These are phyloP conservation scores for Amblyteles armatorius DNA, from an alignment of 2,888 invertebrate species.

Conservation along the genomic window DNA sequence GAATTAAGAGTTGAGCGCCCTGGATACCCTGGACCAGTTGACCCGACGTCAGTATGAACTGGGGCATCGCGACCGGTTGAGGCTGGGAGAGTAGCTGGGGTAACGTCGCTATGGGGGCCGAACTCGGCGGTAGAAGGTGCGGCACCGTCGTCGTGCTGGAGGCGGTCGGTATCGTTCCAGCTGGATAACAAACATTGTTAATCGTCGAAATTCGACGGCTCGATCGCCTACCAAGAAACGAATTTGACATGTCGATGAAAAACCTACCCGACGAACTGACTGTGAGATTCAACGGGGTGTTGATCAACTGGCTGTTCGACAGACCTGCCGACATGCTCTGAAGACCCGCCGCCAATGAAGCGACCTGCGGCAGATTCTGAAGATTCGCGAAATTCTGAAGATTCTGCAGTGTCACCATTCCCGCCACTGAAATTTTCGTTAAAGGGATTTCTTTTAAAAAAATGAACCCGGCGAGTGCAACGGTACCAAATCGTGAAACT, in stretches of 20 bases:
- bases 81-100: conserved; percentile 87
- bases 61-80: conserved; percentile 92
- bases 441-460: neutral
- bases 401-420: conserved; percentile 91
- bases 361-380: conserved; percentile 88
- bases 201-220: neutral
- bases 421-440: conserved; percentile 87
- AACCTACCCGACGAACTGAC: conserved; percentile 87
- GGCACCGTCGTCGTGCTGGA: conserved; percentile 82
- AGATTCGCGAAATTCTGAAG: conserved; percentile 92
- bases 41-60: conserved; percentile 95
- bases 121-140: conserved; percentile 81
- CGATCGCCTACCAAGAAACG: neutral
- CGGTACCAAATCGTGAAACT: neutral
- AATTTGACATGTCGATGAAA: neutral
- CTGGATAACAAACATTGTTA: conserved; percentile 70
- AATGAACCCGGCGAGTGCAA: conserved; percentile 56
- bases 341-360: conserved; percentile 87
- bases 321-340: conserved; percentile 87
- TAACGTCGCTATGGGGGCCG: conserved; percentile 87
- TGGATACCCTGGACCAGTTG: conserved; percentile 97
- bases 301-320: conserved; percentile 88
- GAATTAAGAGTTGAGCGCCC: conserved; percentile 97
- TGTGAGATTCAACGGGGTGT: conserved; percentile 93
- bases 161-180: conserved; percentile 82